Base-by-base conservation (phyloP, 2,797 vertebrate species). In the Erethizon dorsatum region DNA sequence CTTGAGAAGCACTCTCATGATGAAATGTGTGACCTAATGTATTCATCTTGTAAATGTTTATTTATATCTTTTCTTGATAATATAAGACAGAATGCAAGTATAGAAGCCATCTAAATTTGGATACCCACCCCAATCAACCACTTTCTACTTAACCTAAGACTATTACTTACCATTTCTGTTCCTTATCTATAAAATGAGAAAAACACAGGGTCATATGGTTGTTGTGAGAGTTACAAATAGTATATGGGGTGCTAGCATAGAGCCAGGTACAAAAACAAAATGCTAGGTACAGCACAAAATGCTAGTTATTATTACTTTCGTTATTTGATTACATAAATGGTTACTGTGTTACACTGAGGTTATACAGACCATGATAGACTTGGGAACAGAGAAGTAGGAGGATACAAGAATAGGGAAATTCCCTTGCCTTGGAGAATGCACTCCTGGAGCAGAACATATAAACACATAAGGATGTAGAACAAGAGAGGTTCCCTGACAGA, bases 171-270 rank as follows among this genome's bases (percentile, higher is more conserved):
- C 56, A 59, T 75, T 24, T 28, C 5, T 41, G 14, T 5, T 61
- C 7, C 17, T 61, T 69, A 75, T 65, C 41, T 59, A 52, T 78
- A 45, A 87, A 90, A 92, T 57, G 54, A 92, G 80, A 78, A 71
- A 65, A 82, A 71, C 6, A 79, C 31, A 3, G 26, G 63, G 7
- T 83, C 31, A 79, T 0, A 2, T 24, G 33, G 31, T 67, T 71
- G 52, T 80, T 82, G 26, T 77, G 65, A 90, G 75, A 45, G n/a
- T 90, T 73, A 83, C 31, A 94, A 92, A n/a, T 26, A 57, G 47
- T 45, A 31, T 10, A 45, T 63, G 37, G 22, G 12, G 57, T 63
- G 33, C 59, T 63, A 92, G 12, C 41, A n/a, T 0, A 50, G 31
- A 33, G 47, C 17, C n/a, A 65, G 6, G 12, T 77, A 63, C n/a